A percentile compares a stretch with the other conserved stretches of the same genome.
phyloP scores from a whole-genome alignment of 2,888 invertebrate species.

The Hyposoter didymator region DNA sequence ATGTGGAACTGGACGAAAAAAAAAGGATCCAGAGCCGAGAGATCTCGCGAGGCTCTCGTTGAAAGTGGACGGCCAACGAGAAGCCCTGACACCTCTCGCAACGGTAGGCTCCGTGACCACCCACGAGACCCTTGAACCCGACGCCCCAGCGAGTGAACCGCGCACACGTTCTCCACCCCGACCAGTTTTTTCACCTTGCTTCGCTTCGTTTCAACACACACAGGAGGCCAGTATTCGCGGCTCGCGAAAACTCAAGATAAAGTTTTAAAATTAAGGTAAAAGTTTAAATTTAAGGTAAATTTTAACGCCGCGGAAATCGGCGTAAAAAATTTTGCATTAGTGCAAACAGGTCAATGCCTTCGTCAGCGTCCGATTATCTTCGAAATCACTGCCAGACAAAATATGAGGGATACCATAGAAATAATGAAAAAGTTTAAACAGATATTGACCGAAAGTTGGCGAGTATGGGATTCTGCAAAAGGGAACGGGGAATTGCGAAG shows the following conservation, averaged over 20 bases:
- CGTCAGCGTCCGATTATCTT: not conserved
- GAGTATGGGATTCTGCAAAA: not conserved
- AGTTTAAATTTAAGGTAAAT: too few relatives aligned
- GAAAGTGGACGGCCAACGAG: slow-evolving; percentile 54
- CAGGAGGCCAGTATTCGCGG: not conserved
- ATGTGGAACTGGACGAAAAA: slow-evolving; percentile 42
- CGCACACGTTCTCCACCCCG: slow-evolving; percentile 19
- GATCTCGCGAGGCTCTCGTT: slow-evolving; percentile 55
- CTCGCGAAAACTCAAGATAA: slow-evolving; percentile 24
- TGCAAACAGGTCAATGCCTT: not conserved
- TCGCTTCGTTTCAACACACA: not conserved
- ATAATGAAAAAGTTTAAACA: not conserved
- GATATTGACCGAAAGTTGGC: slow-evolving; percentile 18
- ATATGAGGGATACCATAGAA: not conserved
- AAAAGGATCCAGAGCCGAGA: slow-evolving; percentile 54
- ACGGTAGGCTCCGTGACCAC: slow-evolving; percentile 51
- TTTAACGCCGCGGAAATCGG: too few relatives aligned
- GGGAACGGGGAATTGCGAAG: not conserved
- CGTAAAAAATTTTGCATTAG: too few relatives aligned
- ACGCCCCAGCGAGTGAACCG: slow-evolving; percentile 33
- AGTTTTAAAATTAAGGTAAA: too few relatives aligned
- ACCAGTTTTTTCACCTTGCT: slow-evolving; percentile 21
- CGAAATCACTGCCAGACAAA: not conserved
- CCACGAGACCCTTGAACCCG: slow-evolving; percentile 57
- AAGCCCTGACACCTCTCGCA: slow-evolving; percentile 55